A percentile compares a stretch with the other conserved stretches of the same genome.
Evolutionary conservation across 2,797 vertebrate species (phyloP).

Genomic region (Podargus strigoides): DNA sequence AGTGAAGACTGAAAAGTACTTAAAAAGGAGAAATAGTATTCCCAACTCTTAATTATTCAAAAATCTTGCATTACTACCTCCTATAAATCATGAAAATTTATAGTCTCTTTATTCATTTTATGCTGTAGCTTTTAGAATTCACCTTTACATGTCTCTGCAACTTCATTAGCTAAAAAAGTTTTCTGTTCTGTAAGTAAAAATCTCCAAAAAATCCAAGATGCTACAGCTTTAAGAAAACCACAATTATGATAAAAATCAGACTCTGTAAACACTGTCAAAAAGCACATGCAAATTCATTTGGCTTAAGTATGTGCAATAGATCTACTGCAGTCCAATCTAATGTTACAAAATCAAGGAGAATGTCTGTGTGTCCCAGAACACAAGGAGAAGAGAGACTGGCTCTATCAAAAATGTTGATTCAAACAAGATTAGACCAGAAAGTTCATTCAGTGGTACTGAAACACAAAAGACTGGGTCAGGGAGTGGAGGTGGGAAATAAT

Average conservation of each 20-base stretch:
- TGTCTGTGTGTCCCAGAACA: neutral
- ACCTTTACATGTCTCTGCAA: neutral
- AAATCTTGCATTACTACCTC: neutral
- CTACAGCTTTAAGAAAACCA: neutral
- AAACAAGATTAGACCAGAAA: neutral
- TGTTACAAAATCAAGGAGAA: neutral
- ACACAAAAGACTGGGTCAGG: rapidly evolving
- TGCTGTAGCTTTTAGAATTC: neutral
- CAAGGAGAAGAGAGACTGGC: neutral
- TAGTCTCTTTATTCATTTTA: neutral
- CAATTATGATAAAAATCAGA: neutral
- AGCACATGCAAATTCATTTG: neutral
- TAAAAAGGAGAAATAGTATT: neutral
- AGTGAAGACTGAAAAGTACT: neutral
- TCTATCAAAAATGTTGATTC: neutral
- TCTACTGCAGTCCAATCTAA: neutral
- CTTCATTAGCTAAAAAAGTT: neutral
- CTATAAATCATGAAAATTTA: neutral
- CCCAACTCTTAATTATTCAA: neutral
- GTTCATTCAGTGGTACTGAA: neutral
- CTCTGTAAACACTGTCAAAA: neutral
- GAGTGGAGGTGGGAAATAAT: neutral
- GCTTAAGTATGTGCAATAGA: neutral
- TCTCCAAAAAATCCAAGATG: neutral
- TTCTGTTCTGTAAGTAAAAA: neutral